Conservation (phyloP, 2,113 vertebrate genomes). For the Lathamus discolor region DNA sequence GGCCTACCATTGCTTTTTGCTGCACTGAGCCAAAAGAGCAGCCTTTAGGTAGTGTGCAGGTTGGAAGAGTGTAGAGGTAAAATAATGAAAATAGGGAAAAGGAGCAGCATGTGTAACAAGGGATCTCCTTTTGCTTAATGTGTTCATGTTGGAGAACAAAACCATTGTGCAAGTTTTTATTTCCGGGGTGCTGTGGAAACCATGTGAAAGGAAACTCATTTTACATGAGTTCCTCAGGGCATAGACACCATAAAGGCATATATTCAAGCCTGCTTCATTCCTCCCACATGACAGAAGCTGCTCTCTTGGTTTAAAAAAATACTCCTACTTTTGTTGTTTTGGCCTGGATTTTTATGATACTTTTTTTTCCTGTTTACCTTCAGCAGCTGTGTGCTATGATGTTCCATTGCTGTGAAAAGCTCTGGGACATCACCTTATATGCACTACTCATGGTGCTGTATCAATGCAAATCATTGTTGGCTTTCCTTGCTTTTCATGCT, state of each 20-base stretch:
- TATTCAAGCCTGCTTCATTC: background rate
- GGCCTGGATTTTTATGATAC: background rate
- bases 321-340: background rate
- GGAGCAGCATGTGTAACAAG: background rate
- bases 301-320: background rate
- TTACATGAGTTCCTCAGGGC: background rate
- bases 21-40: background rate
- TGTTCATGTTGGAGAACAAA: background rate
- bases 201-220: rapidly evolving
- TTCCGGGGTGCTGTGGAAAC: background rate
- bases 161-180: background rate
- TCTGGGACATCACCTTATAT: background rate
- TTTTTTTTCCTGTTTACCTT: background rate
- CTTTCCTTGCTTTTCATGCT: constrained; percentile 18
- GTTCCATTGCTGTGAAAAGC: background rate
- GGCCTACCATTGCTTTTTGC: background rate
- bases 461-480: constrained; percentile 37
- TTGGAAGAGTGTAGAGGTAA: background rate
- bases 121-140: background rate
- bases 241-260: background rate
- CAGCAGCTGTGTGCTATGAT: background rate
- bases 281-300: background rate
- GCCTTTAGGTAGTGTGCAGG: background rate
- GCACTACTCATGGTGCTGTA: background rate
- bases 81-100: background rate